A percentile compares a stretch with the other conserved stretches of the same genome.
These are phyloP conservation scores for Apoderus coryli DNA, from an alignment of 2,888 invertebrate genomes.

Conservation along the genomic window DNA sequence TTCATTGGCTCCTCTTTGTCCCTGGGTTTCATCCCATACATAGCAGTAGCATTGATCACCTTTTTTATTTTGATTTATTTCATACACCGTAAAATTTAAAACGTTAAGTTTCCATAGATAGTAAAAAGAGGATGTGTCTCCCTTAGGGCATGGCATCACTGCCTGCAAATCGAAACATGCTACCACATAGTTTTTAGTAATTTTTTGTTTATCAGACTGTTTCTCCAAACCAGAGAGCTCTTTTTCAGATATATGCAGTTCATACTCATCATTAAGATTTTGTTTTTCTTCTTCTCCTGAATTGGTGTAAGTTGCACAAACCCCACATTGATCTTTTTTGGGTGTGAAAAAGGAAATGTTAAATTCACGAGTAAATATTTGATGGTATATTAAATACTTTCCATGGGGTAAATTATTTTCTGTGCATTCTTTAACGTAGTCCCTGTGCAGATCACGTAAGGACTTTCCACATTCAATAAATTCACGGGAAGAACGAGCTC, in stretches of 20 bases:
- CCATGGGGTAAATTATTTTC: conserved; percentile 8
- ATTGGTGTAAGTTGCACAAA: conserved; percentile 8
- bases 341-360: conserved; percentile 2
- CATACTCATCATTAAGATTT: conserved; percentile 8
- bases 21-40: conserved; percentile 21
- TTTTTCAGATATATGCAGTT: conserved; percentile 9
- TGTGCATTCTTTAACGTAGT: conserved; percentile 7
- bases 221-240: conserved; percentile 9
- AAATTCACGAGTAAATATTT: conserved; percentile 1
- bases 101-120: conserved; percentile 21
- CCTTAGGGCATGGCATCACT: conserved; percentile 17
- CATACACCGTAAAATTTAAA: conserved; percentile 22
- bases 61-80: too few species aligned
- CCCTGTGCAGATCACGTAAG: too few species aligned
- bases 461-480: too few species aligned
- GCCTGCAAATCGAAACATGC: conserved; percentile 17
- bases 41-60: conserved; percentile 19
- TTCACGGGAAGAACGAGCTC: too few species aligned
- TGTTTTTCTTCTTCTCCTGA: conserved; percentile 8
- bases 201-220: conserved; percentile 7
- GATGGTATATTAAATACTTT: conserved; percentile 5
- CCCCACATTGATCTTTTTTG: conserved; percentile 5
- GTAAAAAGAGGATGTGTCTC: conserved; percentile 17
- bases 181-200: background rate
- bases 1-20: conserved; percentile 21